These are phyloP conservation scores for Acanthosepion pharaonis DNA, from an alignment of 2,888 invertebrate genomes.

Conservation along the genomic window DNA sequence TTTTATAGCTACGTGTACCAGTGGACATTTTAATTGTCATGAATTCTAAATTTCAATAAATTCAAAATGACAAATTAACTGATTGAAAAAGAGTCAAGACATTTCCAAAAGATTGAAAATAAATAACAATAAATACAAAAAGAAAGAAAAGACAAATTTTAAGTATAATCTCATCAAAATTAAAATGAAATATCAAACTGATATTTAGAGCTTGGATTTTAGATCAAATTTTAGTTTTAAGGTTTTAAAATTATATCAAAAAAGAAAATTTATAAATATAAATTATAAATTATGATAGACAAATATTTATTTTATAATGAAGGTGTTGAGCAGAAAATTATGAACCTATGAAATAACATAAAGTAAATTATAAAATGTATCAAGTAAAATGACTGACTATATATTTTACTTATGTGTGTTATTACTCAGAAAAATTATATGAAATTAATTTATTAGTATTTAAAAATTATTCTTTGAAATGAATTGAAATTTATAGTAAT, in stretches of 20 bases:
- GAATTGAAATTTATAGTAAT: no score
- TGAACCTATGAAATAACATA: neutral
- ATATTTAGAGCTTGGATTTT: neutral
- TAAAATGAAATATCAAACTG: neutral
- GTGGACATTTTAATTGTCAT: neutral
- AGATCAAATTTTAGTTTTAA: neutral
- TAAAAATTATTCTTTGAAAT: no score
- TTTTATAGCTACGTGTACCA: neutral
- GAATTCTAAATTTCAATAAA: neutral
- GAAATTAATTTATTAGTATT: no score
- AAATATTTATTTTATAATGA: no score
- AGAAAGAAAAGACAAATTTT: neutral
- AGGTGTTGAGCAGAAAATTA: neutral
- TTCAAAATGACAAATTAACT: neutral
- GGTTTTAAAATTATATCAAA: neutral
- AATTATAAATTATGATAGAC: no score
- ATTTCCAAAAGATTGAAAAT: slow-evolving; percentile 44
- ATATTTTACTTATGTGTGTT: no score
- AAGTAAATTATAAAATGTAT: neutral
- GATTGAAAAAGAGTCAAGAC: neutral
- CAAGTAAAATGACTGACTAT: neutral
- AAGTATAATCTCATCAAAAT: neutral
- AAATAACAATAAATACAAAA: slow-evolving; percentile 36
- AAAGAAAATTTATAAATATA: neutral
- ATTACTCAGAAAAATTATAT: no score